phyloP scores from a whole-genome alignment of 2,797 vertebrate species.

The Gorsachius magnificus region DNA sequence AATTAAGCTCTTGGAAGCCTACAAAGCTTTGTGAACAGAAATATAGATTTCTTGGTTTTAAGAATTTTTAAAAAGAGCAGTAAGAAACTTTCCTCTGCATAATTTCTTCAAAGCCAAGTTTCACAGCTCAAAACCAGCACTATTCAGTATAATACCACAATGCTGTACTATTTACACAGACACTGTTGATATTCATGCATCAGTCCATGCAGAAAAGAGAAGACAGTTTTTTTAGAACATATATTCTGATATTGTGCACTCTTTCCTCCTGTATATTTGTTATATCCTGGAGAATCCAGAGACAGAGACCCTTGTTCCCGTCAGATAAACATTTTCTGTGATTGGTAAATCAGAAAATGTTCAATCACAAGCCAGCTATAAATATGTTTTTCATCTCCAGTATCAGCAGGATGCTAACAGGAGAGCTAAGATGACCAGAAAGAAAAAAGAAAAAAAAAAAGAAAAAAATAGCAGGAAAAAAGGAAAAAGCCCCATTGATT shows the following conservation, averaged over 20 bases:
- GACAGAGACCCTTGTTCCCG: not conserved
- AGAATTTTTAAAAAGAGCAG: not conserved
- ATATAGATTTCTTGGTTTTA: not conserved
- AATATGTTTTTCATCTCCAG: slow-evolving; percentile 68
- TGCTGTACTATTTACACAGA: not conserved
- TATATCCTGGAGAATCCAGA: not conserved
- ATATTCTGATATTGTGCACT: not conserved
- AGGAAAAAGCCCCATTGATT: slow-evolving; percentile 58
- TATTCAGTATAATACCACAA: not conserved
- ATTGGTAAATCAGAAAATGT: slow-evolving; percentile 69
- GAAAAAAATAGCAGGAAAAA: not conserved
- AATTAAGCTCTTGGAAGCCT: not conserved
- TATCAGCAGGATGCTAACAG: slow-evolving; percentile 68
- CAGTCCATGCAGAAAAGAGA: not conserved
- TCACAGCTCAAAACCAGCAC: not conserved
- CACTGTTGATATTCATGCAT: not conserved
- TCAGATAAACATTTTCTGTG: slow-evolving; percentile 46
- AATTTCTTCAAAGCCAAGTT: not conserved
- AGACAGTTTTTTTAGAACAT: not conserved
- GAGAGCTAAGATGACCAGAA: slow-evolving; percentile 37
- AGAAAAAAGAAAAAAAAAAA: no score
- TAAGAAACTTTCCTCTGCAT: not conserved
- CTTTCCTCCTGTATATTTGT: not conserved
- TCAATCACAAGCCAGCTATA: slow-evolving; percentile 63
- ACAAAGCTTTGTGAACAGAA: not conserved